Conservation (phyloP, 2,888 invertebrate species). For the Anoplius nigerrimus region DNA sequence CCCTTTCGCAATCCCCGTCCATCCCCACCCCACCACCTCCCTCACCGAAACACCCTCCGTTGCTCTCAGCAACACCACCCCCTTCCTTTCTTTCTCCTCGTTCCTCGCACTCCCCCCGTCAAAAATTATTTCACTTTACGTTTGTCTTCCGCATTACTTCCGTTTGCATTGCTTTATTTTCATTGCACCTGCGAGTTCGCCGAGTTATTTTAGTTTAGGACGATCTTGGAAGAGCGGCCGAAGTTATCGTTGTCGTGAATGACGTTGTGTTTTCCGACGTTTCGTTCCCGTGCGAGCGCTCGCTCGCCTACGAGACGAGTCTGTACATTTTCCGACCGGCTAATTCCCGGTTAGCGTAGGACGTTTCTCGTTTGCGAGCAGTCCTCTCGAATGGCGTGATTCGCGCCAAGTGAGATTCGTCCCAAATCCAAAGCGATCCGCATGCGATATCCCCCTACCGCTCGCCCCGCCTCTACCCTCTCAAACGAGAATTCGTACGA, state of each 20-base stretch:
- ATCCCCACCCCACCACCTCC: neutral
- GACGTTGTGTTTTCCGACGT: no score
- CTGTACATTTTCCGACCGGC: no score
- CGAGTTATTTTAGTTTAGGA: no score
- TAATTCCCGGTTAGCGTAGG: neutral
- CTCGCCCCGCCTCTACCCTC: no score
- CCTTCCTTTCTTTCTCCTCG: neutral
- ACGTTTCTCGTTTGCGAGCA: neutral
- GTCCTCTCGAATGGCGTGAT: neutral
- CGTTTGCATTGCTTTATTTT: neutral
- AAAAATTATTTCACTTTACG: slow-evolving; percentile 3
- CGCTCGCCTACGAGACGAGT: no score
- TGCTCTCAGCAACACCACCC: neutral
- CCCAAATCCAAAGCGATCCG: no score
- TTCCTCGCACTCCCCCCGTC: slow-evolving; percentile 17
- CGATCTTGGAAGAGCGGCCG: no score
- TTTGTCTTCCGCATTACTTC: slow-evolving; percentile 11
- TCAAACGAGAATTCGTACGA: no score
- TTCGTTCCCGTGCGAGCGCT: no score
- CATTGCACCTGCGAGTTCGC: neutral
- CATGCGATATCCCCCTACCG: no score
- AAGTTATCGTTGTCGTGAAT: no score
- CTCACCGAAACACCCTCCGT: neutral
- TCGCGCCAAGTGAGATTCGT: no score
- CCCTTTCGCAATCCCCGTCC: slow-evolving; percentile 28